Conservation (phyloP, 2,797 vertebrate genomes). For the Champsocephalus esox region DNA sequence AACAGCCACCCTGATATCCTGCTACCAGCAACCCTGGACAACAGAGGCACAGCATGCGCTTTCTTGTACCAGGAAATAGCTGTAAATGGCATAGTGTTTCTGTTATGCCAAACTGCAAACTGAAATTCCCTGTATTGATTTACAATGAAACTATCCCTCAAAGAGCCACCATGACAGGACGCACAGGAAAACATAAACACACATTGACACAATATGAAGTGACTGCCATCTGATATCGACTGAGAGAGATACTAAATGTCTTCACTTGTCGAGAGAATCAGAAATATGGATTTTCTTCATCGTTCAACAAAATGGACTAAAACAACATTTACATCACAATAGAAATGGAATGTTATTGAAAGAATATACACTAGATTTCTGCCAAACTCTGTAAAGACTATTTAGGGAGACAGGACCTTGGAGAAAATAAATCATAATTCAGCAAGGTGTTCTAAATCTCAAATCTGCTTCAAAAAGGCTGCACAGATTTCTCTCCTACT, state of each 20-base stretch:
- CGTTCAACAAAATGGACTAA: not conserved
- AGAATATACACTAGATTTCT: not conserved
- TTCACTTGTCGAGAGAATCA: not conserved
- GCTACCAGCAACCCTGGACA: conserved; percentile 54
- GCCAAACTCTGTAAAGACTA: not conserved
- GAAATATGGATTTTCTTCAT: not conserved
- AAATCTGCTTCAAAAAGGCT: not conserved
- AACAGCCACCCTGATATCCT: conserved; percentile 62
- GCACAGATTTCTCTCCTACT: not conserved
- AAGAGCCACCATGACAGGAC: not conserved
- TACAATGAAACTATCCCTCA: not conserved
- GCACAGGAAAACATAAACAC: not conserved
- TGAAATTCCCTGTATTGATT: conserved; percentile 12
- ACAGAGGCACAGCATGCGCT: conserved; percentile 33
- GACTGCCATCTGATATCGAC: not conserved
- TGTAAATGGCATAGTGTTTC: conserved; percentile 25
- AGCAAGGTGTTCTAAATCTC: not conserved
- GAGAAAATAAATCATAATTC: not conserved
- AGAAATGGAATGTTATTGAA: not conserved
- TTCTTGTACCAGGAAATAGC: conserved; percentile 49
- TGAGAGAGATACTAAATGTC: not conserved
- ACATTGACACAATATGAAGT: not conserved
- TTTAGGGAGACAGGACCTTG: not conserved
- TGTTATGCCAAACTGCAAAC: conserved; percentile 18
- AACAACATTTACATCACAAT: not conserved